Conservation (phyloP, 2,888 invertebrate genomes). For the Pristionchus fissidentatus region DNA sequence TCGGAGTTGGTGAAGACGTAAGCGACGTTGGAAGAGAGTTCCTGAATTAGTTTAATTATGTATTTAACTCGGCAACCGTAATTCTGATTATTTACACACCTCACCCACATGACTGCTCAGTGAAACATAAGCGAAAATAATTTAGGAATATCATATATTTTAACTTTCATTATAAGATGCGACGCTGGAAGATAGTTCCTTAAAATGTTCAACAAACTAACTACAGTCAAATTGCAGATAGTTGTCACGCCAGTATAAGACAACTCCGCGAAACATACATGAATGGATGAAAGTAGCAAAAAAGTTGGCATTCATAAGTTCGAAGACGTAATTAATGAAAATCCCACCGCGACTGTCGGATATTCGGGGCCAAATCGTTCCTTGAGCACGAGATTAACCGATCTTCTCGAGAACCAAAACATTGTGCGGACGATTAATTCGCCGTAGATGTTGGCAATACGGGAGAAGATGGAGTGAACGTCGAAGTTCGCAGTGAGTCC, state of each 20-base stretch:
- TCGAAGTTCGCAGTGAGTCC: neutral
- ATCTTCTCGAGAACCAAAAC: neutral
- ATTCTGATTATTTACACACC: too few relatives aligned
- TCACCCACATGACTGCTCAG: too few relatives aligned
- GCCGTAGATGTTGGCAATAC: neutral
- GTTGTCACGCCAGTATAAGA: too few relatives aligned
- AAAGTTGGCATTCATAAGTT: neutral
- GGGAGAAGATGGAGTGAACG: slow-evolving; percentile 10
- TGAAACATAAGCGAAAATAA: neutral
- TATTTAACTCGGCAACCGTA: too few relatives aligned
- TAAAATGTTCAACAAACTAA: too few relatives aligned
- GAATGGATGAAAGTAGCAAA: too few relatives aligned
- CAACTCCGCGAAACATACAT: too few relatives aligned
- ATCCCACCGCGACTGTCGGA: neutral
- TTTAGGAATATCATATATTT: neutral
- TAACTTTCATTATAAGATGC: neutral
- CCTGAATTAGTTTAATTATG: neutral
- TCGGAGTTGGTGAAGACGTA: slow-evolving; percentile 32
- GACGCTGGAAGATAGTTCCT: too few relatives aligned
- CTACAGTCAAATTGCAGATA: too few relatives aligned
- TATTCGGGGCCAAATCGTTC: neutral
- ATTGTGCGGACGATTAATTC: neutral
- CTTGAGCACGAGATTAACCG: neutral
- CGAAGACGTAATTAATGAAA: neutral
- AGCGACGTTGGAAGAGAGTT: slow-evolving; percentile 1